Conservation (phyloP, 1,140 invertebrate species). For the Drusus annulatus region DNA sequence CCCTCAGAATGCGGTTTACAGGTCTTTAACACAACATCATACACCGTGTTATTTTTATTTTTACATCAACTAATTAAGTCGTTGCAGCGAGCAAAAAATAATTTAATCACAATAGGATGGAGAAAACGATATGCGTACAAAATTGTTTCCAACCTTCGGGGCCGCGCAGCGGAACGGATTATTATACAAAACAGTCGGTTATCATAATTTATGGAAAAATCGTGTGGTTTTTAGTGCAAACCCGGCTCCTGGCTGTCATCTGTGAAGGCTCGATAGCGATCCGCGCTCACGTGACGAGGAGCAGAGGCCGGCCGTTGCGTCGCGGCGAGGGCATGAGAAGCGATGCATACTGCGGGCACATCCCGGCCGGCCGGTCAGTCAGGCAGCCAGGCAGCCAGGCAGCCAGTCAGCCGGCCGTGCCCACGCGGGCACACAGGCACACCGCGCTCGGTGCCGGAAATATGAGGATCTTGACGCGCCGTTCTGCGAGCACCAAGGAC, state of each 20-base stretch:
- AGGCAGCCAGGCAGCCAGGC: no score
- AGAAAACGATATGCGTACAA: slow-evolving; percentile 29
- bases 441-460: no score
- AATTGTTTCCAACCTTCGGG: slow-evolving; percentile 13
- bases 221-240: slow-evolving; percentile 7
- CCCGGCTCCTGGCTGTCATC: slow-evolving; percentile 10
- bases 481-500: no score
- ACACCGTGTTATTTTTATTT: neutral
- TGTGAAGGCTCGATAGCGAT: slow-evolving; percentile 4
- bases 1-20: neutral
- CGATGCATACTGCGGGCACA: neutral
- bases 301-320: neutral
- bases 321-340: neutral
- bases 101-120: slow-evolving; percentile 27
- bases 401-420: no score
- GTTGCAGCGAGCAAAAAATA: slow-evolving; percentile 28
- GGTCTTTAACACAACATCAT: neutral
- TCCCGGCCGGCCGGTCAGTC: no score
- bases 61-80: slow-evolving; percentile 21
- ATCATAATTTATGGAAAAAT: slow-evolving; percentile 29
- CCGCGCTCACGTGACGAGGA: neutral
- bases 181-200: slow-evolving; percentile 25
- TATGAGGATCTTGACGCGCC: no score
- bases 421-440: no score
- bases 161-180: slow-evolving; percentile 17